Percentiles rank a stretch among this genome's conserved stretches.
Evolutionary conservation across 2,888 invertebrate species (phyloP).

Genomic region (Plutella xylostella): DNA sequence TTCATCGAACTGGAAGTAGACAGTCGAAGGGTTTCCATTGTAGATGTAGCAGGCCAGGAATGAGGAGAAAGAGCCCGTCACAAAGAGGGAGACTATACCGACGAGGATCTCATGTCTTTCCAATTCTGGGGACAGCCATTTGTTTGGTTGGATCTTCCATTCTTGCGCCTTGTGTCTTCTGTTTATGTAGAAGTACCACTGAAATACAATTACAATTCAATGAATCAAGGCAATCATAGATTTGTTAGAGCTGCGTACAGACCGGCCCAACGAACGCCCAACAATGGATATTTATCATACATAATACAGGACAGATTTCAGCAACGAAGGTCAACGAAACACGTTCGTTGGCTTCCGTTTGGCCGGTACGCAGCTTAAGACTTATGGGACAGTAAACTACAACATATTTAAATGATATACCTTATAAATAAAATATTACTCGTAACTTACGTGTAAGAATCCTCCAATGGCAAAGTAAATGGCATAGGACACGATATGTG

Average conservation of each 20-base stretch:
- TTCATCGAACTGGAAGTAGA: slow-evolving; percentile 74
- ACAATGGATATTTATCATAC: too few species aligned
- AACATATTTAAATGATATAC: too few species aligned
- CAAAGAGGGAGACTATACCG: slow-evolving; percentile 69
- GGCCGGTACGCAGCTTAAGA: too few species aligned
- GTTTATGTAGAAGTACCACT: slow-evolving; percentile 80
- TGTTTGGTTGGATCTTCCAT: slow-evolving; percentile 81
- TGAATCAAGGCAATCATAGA: too few species aligned
- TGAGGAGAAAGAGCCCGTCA: slow-evolving; percentile 69
- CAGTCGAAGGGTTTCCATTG: slow-evolving; percentile 74
- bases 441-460: slow-evolving; percentile 73
- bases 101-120: slow-evolving; percentile 77
- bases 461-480: slow-evolving; percentile 76
- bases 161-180: slow-evolving; percentile 71
- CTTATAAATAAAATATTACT: not conserved
- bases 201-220: slow-evolving; percentile 20
- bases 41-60: slow-evolving; percentile 73
- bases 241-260: too few species aligned
- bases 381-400: too few species aligned
- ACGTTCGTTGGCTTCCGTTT: too few species aligned
- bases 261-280: too few species aligned
- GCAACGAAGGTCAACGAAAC: too few species aligned
- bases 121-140: slow-evolving; percentile 74
- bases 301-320: too few species aligned
- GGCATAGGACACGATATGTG: slow-evolving; percentile 64